phyloP scores from a whole-genome alignment of 2,797 vertebrate species.

The Borostomias antarcticus region DNA sequence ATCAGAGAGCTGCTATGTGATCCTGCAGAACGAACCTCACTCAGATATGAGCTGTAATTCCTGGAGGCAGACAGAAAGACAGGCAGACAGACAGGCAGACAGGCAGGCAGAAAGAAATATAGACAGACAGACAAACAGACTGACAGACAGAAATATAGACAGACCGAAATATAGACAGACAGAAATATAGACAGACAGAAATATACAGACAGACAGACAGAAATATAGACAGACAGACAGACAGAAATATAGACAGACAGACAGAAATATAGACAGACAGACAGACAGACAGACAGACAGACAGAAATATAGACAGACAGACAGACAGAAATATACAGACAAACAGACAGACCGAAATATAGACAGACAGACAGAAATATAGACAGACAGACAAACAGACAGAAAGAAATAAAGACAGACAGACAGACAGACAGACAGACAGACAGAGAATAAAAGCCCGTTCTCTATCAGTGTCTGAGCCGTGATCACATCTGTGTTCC shows the following conservation, averaged over 20 bases:
- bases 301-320: conserved; percentile 7
- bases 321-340: background rate
- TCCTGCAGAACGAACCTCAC: conserved; percentile 38
- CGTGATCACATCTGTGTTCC: background rate
- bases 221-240: conserved; percentile 23
- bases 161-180: conserved; percentile 6
- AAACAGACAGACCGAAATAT: background rate
- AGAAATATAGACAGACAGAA: too few species aligned
- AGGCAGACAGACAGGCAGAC: background rate
- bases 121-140: background rate
- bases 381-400: background rate
- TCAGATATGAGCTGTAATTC: conserved; percentile 39
- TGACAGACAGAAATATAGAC: background rate
- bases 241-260: background rate
- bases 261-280: background rate
- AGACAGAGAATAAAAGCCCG: too few species aligned
- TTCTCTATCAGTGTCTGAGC: background rate
- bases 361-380: conserved; percentile 20
- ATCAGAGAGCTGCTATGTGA: conserved; percentile 38
- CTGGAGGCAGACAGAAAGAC: conserved; percentile 3
- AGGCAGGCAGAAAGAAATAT: conserved; percentile 26
- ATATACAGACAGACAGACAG: too few species aligned
- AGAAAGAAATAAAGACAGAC: too few species aligned
- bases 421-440: conserved; percentile 10
- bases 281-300: conserved; percentile 15